Conservation (phyloP, 2,888 invertebrate genomes). For the Ochropacha duplaris region DNA sequence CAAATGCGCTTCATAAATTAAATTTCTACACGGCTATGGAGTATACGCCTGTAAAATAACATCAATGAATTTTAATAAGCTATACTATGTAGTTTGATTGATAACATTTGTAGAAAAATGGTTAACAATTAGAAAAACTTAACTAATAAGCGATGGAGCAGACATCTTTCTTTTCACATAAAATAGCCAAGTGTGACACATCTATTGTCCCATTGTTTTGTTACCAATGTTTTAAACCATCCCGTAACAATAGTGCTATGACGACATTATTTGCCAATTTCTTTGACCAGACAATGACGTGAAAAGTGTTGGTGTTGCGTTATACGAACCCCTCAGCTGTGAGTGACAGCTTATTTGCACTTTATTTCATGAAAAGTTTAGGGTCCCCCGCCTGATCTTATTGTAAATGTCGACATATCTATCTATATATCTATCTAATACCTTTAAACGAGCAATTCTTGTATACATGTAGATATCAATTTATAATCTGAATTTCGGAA, state of each 20-base stretch:
- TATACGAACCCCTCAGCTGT: slow-evolving; percentile 41
- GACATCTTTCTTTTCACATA: neutral
- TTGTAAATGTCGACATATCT: too few relatives aligned
- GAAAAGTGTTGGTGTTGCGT: slow-evolving; percentile 7
- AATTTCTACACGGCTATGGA: neutral
- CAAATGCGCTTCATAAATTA: neutral
- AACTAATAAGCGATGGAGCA: neutral
- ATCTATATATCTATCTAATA: too few relatives aligned
- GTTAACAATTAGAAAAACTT: neutral
- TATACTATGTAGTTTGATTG: too few relatives aligned
- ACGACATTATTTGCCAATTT: slow-evolving; percentile 2
- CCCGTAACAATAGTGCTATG: neutral
- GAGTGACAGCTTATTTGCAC: slow-evolving; percentile 54
- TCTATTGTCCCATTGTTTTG: slow-evolving; percentile 4
- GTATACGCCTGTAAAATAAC: too few relatives aligned
- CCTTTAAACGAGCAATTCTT: too few relatives aligned
- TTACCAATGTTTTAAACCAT: neutral
- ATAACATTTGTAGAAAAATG: neutral
- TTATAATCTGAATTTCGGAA: too few relatives aligned
- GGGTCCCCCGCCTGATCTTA: neutral
- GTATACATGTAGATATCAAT: too few relatives aligned
- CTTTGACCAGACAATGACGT: neutral
- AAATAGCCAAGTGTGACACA: neutral
- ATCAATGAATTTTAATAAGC: too few relatives aligned
- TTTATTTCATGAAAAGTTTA: slow-evolving; percentile 34